Conservation (phyloP, 1,140 invertebrate genomes). For the Halyomorpha halys region DNA sequence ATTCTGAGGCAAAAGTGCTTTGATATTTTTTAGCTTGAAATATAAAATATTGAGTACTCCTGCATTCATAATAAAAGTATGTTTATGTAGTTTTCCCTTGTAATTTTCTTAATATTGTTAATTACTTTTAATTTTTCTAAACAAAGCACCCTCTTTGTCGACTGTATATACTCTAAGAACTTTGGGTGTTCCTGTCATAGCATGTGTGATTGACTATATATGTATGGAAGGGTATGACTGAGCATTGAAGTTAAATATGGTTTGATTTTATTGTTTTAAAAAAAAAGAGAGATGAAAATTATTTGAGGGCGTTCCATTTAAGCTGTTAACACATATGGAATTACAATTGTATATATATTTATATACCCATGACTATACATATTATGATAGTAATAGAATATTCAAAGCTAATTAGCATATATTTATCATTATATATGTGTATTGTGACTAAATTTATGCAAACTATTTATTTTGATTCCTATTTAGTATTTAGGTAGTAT, state of each 20-base stretch:
- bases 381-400: slow-evolving; percentile 3
- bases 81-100: too few relatives aligned
- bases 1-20: too few relatives aligned
- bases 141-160: slow-evolving; percentile 7
- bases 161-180: slow-evolving; percentile 13
- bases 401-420: slow-evolving; percentile 13
- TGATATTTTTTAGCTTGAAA: too few relatives aligned
- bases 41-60: too few relatives aligned
- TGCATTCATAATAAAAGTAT: too few relatives aligned
- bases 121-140: too few relatives aligned
- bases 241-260: too few relatives aligned
- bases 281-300: too few relatives aligned
- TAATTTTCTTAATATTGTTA: too few relatives aligned
- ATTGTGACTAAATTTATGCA: slow-evolving; percentile 25
- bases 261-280: too few relatives aligned
- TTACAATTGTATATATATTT: slow-evolving; percentile 1
- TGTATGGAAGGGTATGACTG: too few relatives aligned
- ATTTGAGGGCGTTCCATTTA: background rate
- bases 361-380: slow-evolving; percentile 18
- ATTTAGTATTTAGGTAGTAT: slow-evolving; percentile 24
- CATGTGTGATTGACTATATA: background rate
- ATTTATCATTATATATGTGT: slow-evolving; percentile 22
- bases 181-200: background rate
- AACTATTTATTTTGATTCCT: slow-evolving; percentile 27
- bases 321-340: background rate